A percentile compares a stretch with the other conserved stretches of the same genome.
These are phyloP conservation scores for Aurelia sp. DNA, from an alignment of 30 jellyfish, hydroid and myxozoan species.

Conservation along the genomic window DNA sequence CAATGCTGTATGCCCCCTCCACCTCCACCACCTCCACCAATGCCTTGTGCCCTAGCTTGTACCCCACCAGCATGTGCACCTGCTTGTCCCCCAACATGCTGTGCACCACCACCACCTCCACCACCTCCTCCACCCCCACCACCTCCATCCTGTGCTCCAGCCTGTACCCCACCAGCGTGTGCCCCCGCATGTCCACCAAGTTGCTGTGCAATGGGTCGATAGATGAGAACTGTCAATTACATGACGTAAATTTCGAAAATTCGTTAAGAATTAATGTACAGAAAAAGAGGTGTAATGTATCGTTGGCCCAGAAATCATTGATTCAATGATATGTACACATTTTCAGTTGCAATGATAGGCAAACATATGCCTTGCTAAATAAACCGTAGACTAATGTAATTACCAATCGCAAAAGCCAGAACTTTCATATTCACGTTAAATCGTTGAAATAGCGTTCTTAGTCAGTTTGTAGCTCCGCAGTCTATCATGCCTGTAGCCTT, in stretches of 20 bases:
- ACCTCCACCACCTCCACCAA: slow-evolving; percentile 85
- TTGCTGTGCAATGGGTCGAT: slow-evolving; percentile 76
- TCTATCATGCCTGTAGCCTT: no score
- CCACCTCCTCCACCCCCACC: slow-evolving; percentile 85
- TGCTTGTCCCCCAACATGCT: slow-evolving; percentile 72
- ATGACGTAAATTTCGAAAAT: neutral
- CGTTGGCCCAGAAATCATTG: neutral
- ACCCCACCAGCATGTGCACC: slow-evolving; percentile 85
- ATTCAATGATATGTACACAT: no score
- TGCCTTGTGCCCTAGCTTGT: slow-evolving; percentile 68
- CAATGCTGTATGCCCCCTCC: slow-evolving; percentile 68
- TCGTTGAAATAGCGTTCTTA: no score
- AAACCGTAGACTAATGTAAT: no score
- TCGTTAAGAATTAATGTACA: slow-evolving; percentile 24
- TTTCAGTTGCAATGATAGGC: no score
- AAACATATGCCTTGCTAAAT: no score
- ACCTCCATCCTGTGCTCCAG: slow-evolving; percentile 73
- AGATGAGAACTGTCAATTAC: neutral
- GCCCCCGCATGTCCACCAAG: slow-evolving; percentile 88
- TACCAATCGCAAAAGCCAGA: no score
- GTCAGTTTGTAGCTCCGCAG: no score
- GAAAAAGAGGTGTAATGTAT: neutral
- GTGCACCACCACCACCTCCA: slow-evolving; percentile 74
- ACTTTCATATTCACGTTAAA: no score
- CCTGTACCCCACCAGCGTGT: slow-evolving; percentile 81